A percentile compares a stretch with the other conserved stretches of the same genome.
Conservation (phyloP, 2,797 vertebrate species). For the Poeciliopsis presidionis region DNA sequence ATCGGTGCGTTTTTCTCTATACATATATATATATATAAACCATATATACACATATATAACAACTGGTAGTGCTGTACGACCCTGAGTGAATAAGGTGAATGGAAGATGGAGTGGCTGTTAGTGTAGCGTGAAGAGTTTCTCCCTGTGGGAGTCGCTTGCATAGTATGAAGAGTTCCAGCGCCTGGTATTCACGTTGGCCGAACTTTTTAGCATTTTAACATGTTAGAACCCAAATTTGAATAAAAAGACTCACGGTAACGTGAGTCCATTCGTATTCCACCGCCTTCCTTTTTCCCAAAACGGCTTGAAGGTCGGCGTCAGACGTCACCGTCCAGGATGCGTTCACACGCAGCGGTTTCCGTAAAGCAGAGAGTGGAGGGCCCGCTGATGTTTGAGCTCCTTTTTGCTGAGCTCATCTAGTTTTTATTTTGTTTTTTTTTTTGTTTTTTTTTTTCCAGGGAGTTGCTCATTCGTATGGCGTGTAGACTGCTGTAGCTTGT, state of each 20-base stretch:
- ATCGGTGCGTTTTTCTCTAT: slow-evolving; percentile 13
- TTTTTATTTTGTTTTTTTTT: too few species aligned
- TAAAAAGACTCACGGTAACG: neutral
- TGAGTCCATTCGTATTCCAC: neutral
- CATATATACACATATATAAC: neutral
- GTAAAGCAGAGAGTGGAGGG: too few species aligned
- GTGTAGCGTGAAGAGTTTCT: slow-evolving; percentile 3
- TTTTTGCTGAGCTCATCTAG: too few species aligned
- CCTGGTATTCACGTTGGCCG: neutral
- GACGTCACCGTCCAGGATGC: neutral
- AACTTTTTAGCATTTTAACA: neutral
- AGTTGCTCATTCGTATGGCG: neutral
- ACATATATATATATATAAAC: slow-evolving; percentile 2
- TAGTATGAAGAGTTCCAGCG: neutral
- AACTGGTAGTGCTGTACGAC: slow-evolving; percentile 26
- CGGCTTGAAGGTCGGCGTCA: neutral
- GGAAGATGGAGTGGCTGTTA: slow-evolving; percentile 25
- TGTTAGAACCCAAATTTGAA: neutral
- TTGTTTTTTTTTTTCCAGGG: too few species aligned
- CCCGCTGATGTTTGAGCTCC: neutral
- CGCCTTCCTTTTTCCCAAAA: too few species aligned
- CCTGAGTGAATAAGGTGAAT: slow-evolving; percentile 9
- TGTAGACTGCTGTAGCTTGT: neutral
- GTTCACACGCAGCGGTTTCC: too few species aligned
- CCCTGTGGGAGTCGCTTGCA: neutral